Conservation (phyloP, 2,888 invertebrate genomes). For the Crossocerus cetratus region DNA sequence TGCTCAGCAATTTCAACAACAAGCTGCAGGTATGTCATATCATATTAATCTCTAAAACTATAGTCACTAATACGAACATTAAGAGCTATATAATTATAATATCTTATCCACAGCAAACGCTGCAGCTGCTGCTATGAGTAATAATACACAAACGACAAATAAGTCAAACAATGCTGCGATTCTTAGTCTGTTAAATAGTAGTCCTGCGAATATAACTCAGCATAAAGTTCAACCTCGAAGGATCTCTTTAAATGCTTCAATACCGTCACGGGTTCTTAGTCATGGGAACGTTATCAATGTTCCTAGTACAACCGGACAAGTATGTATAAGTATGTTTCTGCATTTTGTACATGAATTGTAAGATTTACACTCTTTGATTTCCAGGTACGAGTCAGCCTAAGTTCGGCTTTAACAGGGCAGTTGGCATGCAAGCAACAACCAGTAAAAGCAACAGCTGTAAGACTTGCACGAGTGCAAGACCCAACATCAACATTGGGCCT, state of each 20-base stretch:
- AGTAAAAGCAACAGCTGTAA: slow-evolving; percentile 77
- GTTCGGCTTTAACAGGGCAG: slow-evolving; percentile 72
- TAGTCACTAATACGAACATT: slow-evolving; percentile 1
- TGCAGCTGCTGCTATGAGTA: slow-evolving; percentile 76
- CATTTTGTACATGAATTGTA: not conserved
- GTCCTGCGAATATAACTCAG: slow-evolving; percentile 81
- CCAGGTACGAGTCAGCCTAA: slow-evolving; percentile 73
- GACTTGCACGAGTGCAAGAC: slow-evolving; percentile 77
- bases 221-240: slow-evolving; percentile 72
- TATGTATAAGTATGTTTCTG: slow-evolving; percentile 37
- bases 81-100: slow-evolving; percentile 23
- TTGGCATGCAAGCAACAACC: slow-evolving; percentile 75
- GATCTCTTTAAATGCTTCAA: slow-evolving; percentile 72
- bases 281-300: slow-evolving; percentile 75
- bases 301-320: slow-evolving; percentile 74
- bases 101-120: slow-evolving; percentile 61
- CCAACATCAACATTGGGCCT: slow-evolving; percentile 78
- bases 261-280: slow-evolving; percentile 72
- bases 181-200: slow-evolving; percentile 87
- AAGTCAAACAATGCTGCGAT: slow-evolving; percentile 84
- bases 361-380: slow-evolving; percentile 11
- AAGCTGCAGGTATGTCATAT: slow-evolving; percentile 77
- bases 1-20: slow-evolving; percentile 88
- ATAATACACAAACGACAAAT: slow-evolving; percentile 72
- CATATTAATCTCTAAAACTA: not conserved